A percentile compares a stretch with the other conserved stretches of the same genome.
These are phyloP conservation scores for Troilus luridus DNA, from an alignment of 2,888 invertebrate genomes.

Conservation along the genomic window DNA sequence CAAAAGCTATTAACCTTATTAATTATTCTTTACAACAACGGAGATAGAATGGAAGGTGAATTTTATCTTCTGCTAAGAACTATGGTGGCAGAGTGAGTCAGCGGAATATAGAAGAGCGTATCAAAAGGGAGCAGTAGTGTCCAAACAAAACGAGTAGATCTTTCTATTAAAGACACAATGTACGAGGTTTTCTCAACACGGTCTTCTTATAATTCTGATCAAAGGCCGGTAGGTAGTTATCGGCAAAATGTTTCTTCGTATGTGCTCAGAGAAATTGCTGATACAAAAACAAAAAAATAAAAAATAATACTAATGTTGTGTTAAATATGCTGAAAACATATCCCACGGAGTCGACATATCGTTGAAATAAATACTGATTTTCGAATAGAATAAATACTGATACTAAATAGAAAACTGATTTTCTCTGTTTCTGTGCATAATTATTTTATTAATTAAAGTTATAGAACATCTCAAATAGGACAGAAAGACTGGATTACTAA, in stretches of 20 bases:
- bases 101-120: not conserved
- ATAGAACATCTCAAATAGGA: no score
- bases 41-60: not conserved
- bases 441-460: no score
- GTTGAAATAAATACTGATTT: no score
- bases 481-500: no score
- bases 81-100: not conserved
- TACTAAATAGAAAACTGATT: no score
- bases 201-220: not conserved
- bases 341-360: no score
- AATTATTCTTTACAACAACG: no score
- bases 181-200: not conserved
- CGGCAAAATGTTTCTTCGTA: not conserved
- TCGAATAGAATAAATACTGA: no score
- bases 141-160: constrained; percentile 1
- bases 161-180: constrained; percentile 5
- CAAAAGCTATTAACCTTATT: no score
- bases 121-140: not conserved
- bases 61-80: not conserved
- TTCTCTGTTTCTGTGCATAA: no score
- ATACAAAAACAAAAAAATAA: not conserved
- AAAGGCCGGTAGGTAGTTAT: not conserved
- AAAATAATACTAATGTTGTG: not conserved
- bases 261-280: not conserved
- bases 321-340: no score